Evolutionary conservation across 30 jellyfish, hydroid and myxozoan genomes (phyloP).

Genomic region (Aurelia aurita): DNA sequence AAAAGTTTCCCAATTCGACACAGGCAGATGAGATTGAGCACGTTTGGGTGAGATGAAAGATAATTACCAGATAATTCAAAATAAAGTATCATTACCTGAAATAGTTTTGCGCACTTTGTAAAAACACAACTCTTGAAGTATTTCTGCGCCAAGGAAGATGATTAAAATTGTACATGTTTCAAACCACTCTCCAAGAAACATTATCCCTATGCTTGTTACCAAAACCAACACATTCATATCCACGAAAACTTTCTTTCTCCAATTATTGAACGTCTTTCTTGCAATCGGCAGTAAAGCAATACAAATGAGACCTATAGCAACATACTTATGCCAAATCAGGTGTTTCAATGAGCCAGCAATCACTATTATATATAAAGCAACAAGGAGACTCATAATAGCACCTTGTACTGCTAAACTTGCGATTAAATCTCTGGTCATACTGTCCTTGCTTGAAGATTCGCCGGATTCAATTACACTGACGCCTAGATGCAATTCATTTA

Average conservation of each 20-base stretch:
- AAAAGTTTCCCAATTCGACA: no score
- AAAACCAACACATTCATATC: slow-evolving; percentile 54
- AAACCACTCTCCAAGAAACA: slow-evolving; percentile 23
- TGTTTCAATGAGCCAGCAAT: neutral
- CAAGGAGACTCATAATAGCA: neutral
- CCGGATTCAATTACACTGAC: slow-evolving; percentile 49
- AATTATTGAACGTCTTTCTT: neutral
- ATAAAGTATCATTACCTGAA: no score
- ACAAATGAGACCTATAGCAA: slow-evolving; percentile 42
- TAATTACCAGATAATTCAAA: no score
- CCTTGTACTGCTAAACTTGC: neutral
- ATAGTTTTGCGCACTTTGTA: slow-evolving; percentile 47
- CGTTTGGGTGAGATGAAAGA: no score
- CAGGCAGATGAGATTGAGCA: no score
- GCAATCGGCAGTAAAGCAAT: slow-evolving; percentile 52
- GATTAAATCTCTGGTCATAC: neutral
- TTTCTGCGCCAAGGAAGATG: slow-evolving; percentile 56
- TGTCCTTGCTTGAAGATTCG: slow-evolving; percentile 21
- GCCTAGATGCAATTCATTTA: slow-evolving; percentile 64
- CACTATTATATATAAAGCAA: slow-evolving; percentile 23
- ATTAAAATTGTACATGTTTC: slow-evolving; percentile 49
- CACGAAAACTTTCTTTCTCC: slow-evolving; percentile 13
- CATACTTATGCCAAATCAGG: slow-evolving; percentile 6
- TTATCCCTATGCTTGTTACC: slow-evolving; percentile 47
- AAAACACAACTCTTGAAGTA: slow-evolving; percentile 17